Conservation (phyloP, 2,113 vertebrate species). For the Salvelinus sp. region DNA sequence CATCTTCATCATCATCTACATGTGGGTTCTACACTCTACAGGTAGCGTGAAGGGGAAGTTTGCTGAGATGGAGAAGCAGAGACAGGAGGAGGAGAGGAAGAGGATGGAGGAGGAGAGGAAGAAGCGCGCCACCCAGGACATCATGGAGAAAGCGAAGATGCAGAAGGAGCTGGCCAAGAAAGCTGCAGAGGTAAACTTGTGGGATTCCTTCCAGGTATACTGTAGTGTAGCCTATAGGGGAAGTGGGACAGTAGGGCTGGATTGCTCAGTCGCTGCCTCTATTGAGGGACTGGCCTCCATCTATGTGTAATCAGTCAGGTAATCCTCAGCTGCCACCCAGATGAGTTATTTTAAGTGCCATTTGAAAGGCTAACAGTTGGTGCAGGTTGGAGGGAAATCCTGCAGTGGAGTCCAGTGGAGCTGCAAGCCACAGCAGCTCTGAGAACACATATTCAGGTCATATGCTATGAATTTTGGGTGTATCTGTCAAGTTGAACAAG, state of each 20-base stretch:
- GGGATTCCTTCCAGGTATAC: not conserved
- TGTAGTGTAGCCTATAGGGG: not conserved
- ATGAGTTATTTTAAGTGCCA: conserved; percentile 58
- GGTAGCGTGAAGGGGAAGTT: conserved; percentile 98
- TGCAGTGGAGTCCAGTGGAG: conserved; percentile 7
- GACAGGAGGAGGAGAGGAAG: conserved; percentile 89
- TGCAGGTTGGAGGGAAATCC: conserved; percentile 30
- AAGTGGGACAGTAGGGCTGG: not conserved
- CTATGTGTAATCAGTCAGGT: conserved; percentile 46
- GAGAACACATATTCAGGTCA: not conserved
- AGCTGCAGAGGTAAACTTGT: conserved; percentile 81
- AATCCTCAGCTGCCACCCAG: conserved; percentile 57
- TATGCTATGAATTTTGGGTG: not conserved
- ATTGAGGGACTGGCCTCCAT: conserved; percentile 24
- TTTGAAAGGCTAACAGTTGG: conserved; percentile 52
- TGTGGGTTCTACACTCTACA: conserved; percentile 54
- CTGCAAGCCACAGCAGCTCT: not conserved
- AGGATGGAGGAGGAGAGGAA: conserved; percentile 88
- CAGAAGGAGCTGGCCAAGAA: conserved; percentile 91
- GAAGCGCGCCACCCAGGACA: conserved; percentile 87
- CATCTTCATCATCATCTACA: no score
- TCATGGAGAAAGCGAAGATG: conserved; percentile 92
- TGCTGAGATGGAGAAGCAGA: conserved; percentile 96
- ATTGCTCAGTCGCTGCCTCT: not conserved
- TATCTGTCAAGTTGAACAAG: no score